A percentile compares a stretch with the other conserved stretches of the same genome.
Evolutionary conservation across 2,113 vertebrate genomes (phyloP).

Genomic region (Urocitellus parryii): DNA sequence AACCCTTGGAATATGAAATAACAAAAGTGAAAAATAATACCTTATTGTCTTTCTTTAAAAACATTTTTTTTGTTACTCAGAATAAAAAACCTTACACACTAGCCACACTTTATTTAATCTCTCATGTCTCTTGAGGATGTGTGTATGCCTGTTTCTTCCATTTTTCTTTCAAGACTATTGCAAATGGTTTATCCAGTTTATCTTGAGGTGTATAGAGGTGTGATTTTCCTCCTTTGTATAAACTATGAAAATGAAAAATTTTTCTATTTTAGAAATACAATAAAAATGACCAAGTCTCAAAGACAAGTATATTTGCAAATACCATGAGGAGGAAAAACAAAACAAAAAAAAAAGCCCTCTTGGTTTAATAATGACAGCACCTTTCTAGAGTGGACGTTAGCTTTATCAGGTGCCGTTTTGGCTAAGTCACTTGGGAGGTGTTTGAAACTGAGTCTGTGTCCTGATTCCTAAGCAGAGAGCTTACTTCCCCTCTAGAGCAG

Average conservation of each 20-base stretch:
- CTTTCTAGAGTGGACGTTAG: neutral
- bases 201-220: neutral
- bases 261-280: constrained; percentile 16
- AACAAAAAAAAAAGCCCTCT: neutral
- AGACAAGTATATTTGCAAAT: neutral
- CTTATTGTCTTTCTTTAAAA: neutral
- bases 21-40: neutral
- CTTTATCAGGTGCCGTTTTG: neutral
- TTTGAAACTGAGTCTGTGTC: neutral
- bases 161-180: neutral
- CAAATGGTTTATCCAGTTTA: neutral
- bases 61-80: neutral
- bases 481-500: neutral
- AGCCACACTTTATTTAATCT: neutral
- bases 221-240: constrained; percentile 24
- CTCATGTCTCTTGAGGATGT: neutral
- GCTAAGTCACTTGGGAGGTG: neutral
- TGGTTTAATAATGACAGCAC: neutral
- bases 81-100: neutral
- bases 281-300: neutral
- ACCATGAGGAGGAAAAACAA: neutral
- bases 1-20: neutral
- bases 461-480: neutral
- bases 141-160: neutral
- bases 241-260: neutral